Percentiles rank a stretch among this genome's conserved stretches.
phyloP scores from a whole-genome alignment of 2,113 vertebrate species.

The Nerophis ophidion region DNA sequence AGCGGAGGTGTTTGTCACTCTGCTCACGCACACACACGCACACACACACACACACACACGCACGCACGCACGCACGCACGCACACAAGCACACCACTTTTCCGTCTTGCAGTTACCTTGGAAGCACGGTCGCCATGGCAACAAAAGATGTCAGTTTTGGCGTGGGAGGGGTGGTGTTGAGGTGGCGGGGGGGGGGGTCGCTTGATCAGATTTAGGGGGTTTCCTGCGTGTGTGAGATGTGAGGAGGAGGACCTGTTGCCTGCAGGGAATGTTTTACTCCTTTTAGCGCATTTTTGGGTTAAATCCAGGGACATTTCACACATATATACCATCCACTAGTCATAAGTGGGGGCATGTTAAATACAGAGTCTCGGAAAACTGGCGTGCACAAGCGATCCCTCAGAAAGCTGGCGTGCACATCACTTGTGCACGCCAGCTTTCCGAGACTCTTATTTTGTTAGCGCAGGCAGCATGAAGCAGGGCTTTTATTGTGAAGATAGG shows the following conservation, averaged over 20 bases:
- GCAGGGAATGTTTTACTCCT: conserved; percentile 9
- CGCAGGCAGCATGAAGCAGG: no score
- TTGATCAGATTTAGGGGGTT: conserved; percentile 39
- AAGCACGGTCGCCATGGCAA: conserved; percentile 75
- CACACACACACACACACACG: background rate
- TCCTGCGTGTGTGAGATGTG: conserved; percentile 27
- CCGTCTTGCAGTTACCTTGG: conserved; percentile 73
- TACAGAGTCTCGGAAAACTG: no score
- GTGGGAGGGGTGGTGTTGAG: background rate
- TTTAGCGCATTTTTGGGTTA: conserved; percentile 4
- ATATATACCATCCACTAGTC: conserved; percentile 13
- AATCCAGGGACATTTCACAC: conserved; percentile 10
- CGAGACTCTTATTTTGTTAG: no score
- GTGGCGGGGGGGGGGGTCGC: background rate
- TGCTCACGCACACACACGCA: no score
- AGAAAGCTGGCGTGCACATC: no score
- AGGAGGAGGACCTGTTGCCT: conserved; percentile 47
- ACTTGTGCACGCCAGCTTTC: no score
- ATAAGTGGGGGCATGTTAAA: no score
- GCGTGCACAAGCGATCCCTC: no score
- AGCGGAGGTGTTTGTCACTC: conserved; percentile 18
- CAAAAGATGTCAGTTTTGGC: conserved; percentile 64
- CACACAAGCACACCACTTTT: conserved; percentile 59
- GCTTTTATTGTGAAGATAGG: no score
- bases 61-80: conserved; percentile 67